phyloP scores from a whole-genome alignment of 2,797 vertebrate species.

The Podargus strigoides region DNA sequence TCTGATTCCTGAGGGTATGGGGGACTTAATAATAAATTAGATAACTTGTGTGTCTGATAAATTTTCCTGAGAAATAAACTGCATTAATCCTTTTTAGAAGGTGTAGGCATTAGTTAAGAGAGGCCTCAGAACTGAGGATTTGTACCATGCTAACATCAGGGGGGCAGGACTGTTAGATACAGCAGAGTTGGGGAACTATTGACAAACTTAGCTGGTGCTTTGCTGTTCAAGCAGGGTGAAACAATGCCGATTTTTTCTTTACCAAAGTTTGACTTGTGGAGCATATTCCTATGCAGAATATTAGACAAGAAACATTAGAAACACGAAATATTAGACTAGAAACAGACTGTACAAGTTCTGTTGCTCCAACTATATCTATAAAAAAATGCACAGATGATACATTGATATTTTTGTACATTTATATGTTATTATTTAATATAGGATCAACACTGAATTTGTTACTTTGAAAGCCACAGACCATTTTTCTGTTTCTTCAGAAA shows the following conservation, averaged over 20 bases:
- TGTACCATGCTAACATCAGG: neutral
- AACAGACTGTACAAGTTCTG: neutral
- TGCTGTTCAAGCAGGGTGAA: neutral
- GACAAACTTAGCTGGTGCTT: neutral
- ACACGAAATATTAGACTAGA: neutral
- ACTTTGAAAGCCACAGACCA: neutral
- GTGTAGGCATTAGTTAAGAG: neutral
- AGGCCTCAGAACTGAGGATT: neutral
- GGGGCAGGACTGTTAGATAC: neutral
- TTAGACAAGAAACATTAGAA: neutral
- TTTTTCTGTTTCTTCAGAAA: slow-evolving; percentile 40
- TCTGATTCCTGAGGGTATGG: neutral
- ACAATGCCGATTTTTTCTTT: neutral
- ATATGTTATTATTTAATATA: slow-evolving; percentile 13
- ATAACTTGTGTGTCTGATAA: neutral
- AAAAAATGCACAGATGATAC: neutral
- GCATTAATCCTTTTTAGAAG: neutral
- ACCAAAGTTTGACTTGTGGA: neutral
- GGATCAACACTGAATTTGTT: slow-evolving; percentile 7
- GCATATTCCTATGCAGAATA: neutral
- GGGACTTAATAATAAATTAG: neutral
- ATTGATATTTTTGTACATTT: neutral
- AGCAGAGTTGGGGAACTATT: neutral
- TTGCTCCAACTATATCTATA: neutral
- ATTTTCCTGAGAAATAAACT: neutral